Evolutionary conservation across 1,140 invertebrate genomes (phyloP).

Genomic region (Gryllus bimaculatus): DNA sequence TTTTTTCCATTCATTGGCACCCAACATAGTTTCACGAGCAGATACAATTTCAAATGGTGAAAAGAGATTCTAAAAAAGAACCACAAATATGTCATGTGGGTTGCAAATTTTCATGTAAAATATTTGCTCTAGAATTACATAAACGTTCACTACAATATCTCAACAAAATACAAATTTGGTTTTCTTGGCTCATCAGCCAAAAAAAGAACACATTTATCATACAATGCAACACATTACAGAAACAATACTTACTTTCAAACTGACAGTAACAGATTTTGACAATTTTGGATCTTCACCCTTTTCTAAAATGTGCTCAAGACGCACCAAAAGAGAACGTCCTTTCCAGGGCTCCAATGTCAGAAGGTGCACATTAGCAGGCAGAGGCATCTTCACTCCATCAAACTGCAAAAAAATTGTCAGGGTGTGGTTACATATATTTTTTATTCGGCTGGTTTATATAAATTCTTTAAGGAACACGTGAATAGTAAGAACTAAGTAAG

Average conservation of each 20-base stretch:
- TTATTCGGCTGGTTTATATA: background rate
- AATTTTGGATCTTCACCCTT: constrained; percentile 49
- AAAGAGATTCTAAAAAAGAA: constrained; percentile 42
- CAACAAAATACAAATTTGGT: background rate
- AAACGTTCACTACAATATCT: background rate
- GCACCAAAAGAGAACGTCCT: constrained; percentile 55
- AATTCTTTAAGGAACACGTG: background rate
- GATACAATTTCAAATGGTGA: constrained; percentile 43
- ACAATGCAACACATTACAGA: background rate
- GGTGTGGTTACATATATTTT: background rate
- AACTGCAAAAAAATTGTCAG: constrained; percentile 28
- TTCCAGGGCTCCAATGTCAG: constrained; percentile 81
- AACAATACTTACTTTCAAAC: constrained; percentile 37
- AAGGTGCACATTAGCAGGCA: constrained; percentile 74
- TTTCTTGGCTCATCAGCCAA: no score
- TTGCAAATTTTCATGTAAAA: background rate
- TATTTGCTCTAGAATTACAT: background rate
- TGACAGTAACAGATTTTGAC: constrained; percentile 46
- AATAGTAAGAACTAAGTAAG: background rate
- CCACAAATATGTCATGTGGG: background rate
- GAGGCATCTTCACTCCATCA: constrained; percentile 33
- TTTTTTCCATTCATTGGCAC: constrained; percentile 54
- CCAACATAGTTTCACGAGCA: constrained; percentile 56
- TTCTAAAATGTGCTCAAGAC: constrained; percentile 84
- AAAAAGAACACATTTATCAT: no score